phyloP scores from a whole-genome alignment of 2,113 vertebrate genomes.

The Mustela lutreola region DNA sequence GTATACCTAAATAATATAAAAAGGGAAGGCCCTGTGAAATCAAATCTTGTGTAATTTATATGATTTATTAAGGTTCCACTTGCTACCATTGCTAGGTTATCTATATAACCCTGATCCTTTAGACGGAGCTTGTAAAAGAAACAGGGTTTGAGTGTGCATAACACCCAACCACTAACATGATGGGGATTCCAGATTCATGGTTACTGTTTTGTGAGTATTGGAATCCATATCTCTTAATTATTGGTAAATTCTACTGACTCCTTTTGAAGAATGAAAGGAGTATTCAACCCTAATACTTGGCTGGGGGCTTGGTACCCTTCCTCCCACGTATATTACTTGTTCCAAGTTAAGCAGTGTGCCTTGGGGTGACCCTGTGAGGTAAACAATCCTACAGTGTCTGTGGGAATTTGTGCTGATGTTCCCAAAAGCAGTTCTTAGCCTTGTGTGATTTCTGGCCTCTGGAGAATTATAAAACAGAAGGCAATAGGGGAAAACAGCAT shows the following conservation, averaged over 20 bases:
- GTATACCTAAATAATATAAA: neutral
- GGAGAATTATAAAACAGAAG: conserved; percentile 22
- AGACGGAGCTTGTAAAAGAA: neutral
- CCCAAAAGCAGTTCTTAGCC: neutral
- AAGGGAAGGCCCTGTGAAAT: neutral
- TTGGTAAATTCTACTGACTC: neutral
- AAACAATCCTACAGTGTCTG: neutral
- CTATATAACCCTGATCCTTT: neutral
- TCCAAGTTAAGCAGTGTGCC: neutral
- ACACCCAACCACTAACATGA: too few relatives aligned
- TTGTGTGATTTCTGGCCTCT: neutral
- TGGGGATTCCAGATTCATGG: neutral
- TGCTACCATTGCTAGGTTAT: neutral
- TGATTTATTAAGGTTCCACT: too few relatives aligned
- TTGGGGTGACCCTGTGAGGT: neutral
- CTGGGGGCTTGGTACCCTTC: too few relatives aligned
- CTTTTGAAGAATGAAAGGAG: neutral
- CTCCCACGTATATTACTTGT: neutral
- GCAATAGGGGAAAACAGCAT: neutral
- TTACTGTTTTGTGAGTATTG: neutral
- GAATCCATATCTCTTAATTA: neutral
- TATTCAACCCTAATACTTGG: too few relatives aligned
- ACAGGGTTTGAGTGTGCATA: neutral
- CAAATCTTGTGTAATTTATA: neutral
- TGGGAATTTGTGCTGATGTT: neutral